Conservation (phyloP, 2,888 invertebrate genomes). For the Eupithecia inturbata region DNA sequence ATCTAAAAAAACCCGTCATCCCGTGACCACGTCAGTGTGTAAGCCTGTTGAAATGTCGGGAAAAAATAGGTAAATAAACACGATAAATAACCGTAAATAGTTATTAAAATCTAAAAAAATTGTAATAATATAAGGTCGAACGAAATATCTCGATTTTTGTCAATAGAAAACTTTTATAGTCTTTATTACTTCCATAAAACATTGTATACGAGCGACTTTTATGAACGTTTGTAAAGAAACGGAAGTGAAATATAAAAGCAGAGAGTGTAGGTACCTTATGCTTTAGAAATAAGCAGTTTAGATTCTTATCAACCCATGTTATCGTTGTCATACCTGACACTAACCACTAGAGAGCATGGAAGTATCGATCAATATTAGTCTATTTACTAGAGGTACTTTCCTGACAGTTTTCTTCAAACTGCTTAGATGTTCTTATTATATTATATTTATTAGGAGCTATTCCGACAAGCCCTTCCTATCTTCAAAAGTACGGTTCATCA, state of each 20-base stretch:
- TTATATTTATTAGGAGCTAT: not conserved
- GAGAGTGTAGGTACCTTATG: not conserved
- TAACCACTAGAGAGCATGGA: not conserved
- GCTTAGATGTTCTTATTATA: not conserved
- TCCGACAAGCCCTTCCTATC: too few relatives aligned
- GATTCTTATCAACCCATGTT: conserved; percentile 32
- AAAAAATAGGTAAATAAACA: not conserved
- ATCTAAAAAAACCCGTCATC: not conserved
- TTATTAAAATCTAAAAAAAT: not conserved
- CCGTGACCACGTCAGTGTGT: not conserved
- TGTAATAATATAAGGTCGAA: not conserved
- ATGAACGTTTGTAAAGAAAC: conserved; percentile 32
- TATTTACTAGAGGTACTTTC: too few relatives aligned
- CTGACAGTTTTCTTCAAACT: not conserved
- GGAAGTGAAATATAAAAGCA: conserved; percentile 38
- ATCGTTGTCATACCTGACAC: not conserved
- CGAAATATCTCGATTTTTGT: conserved; percentile 11
- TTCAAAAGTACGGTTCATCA: too few relatives aligned
- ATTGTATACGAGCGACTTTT: conserved; percentile 20
- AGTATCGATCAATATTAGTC: not conserved
- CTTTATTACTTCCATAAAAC: conserved; percentile 57
- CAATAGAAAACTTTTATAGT: conserved; percentile 66
- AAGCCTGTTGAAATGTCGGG: not conserved
- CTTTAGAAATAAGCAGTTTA: conserved; percentile 23
- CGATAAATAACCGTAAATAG: not conserved